Evolutionary conservation across 1,140 invertebrate species (phyloP), one percentile per base, ranked within the genome.

Genomic region (Drosophila miranda): DNA sequence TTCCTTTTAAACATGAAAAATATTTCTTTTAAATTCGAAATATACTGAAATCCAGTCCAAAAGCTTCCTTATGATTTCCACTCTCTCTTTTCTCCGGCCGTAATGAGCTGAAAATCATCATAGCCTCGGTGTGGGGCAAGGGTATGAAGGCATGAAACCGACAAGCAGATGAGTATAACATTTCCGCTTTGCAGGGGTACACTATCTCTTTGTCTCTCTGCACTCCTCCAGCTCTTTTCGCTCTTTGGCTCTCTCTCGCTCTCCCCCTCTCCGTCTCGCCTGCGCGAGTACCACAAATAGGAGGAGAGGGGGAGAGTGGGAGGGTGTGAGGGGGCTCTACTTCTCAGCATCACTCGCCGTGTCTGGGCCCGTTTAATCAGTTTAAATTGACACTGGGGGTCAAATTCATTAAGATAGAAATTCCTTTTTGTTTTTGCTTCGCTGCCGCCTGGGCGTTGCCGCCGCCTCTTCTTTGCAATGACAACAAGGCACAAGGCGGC

Each of bases 331-430:
- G 19, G 42, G 38, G 8, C 34, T 26, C 28, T 44, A 55, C 19
- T 23, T 23, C 34, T 55, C 41, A 23, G 43, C 43, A 45, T 8
- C 14, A 60, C 54, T 67, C 52, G 57, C 34, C 5, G 75, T 64
- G 79, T 86, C 81, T 86, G 77, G 59, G 34, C 11, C 46, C 64
- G 56, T 78, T 86, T 86, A 86, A 86, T 86, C 82, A 86, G 82
- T 87, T 86, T 86, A 86, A 86, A 86, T 86, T 86, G 82, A 86
- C 82, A 87, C 82, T 86, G 82, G 82, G 82, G 82, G 82, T 86
- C 82, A 86, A 86, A 86, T 86, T 86, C 82, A 86, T 86, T 87
- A 87, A 86, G 78, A 87, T 86, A 81, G 82, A 86, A 77, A 87
- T 86, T 78, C 84, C 80, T 82, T 80, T 86, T 71, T 86, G 83